Percentiles rank a stretch among this genome's conserved stretches.
phyloP scores from a whole-genome alignment of 2,113 vertebrate species.

The Mesocricetus auratus region DNA sequence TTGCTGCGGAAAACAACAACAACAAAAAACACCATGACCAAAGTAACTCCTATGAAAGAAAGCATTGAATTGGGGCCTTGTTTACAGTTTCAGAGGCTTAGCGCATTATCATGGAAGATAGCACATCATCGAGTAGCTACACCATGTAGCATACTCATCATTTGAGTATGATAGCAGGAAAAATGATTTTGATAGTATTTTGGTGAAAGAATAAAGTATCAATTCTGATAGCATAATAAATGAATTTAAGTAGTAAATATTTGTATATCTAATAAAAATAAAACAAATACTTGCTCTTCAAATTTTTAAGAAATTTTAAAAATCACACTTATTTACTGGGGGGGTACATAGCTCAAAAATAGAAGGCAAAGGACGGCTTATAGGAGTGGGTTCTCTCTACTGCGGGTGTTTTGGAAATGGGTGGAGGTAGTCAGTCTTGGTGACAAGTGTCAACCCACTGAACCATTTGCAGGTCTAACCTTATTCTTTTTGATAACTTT shows the following conservation, averaged over 20 bases:
- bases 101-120: too few species aligned
- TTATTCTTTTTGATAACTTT: slow-evolving; percentile 32
- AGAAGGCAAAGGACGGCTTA: background rate
- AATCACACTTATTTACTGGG: background rate
- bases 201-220: slow-evolving; percentile 55
- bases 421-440: background rate
- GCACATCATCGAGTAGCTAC: too few species aligned
- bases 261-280: slow-evolving; percentile 37
- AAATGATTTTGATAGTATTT: slow-evolving; percentile 20
- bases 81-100: too few species aligned
- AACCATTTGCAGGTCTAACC: background rate
- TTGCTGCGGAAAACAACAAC: background rate
- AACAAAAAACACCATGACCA: background rate
- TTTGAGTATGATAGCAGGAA: background rate
- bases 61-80: too few species aligned
- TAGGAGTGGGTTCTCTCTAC: background rate
- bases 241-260: slow-evolving; percentile 27
- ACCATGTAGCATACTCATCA: too few species aligned
- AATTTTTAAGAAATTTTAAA: background rate
- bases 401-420: background rate
- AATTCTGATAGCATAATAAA: slow-evolving; percentile 49
- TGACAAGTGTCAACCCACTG: background rate
- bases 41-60: background rate
- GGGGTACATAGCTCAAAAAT: background rate
- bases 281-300: background rate